Evolutionary conservation across 2,888 invertebrate genomes (phyloP).

Genomic region (Barypeithes pellucidus): DNA sequence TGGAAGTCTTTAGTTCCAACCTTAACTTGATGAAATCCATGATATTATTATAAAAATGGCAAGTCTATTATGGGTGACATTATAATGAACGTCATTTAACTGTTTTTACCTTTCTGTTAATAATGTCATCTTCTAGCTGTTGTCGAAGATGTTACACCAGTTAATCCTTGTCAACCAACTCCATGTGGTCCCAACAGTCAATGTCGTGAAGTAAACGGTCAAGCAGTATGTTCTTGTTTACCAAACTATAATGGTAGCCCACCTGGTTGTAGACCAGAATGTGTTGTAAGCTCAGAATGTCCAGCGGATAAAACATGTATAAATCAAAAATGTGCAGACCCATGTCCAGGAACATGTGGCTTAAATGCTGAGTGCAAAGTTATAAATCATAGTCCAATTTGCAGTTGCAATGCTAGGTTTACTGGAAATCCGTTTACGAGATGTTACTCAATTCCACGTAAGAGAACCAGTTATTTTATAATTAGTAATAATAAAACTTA

Average conservation of each 20-base stretch:
- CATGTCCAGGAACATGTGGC: conserved; percentile 84
- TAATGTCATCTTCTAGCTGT: conserved; percentile 32
- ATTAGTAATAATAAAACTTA: too few relatives aligned
- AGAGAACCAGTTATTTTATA: conserved; percentile 54
- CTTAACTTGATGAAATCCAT: too few relatives aligned
- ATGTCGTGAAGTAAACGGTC: conserved; percentile 75
- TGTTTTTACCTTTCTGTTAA: neutral
- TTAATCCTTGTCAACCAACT: conserved; percentile 79
- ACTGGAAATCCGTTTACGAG: conserved; percentile 83
- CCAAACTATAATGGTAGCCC: conserved; percentile 80
- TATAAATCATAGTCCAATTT: conserved; percentile 84
- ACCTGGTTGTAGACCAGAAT: conserved; percentile 81
- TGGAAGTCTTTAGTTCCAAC: too few relatives aligned
- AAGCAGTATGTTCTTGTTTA: conserved; percentile 79
- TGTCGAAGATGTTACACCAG: conserved; percentile 62
- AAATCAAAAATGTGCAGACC: conserved; percentile 82
- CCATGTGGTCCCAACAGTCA: conserved; percentile 84
- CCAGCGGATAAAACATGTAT: conserved; percentile 79
- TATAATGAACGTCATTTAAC: too few relatives aligned
- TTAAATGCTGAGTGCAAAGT: conserved; percentile 81
- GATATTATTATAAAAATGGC: too few relatives aligned
- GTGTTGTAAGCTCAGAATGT: conserved; percentile 81
- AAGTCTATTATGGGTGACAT: too few relatives aligned
- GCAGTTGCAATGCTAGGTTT: conserved; percentile 76
- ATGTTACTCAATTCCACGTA: conserved; percentile 71